Evolutionary conservation across 2,888 invertebrate genomes (phyloP).

Genomic region (Macrosoma leucophasiata): DNA sequence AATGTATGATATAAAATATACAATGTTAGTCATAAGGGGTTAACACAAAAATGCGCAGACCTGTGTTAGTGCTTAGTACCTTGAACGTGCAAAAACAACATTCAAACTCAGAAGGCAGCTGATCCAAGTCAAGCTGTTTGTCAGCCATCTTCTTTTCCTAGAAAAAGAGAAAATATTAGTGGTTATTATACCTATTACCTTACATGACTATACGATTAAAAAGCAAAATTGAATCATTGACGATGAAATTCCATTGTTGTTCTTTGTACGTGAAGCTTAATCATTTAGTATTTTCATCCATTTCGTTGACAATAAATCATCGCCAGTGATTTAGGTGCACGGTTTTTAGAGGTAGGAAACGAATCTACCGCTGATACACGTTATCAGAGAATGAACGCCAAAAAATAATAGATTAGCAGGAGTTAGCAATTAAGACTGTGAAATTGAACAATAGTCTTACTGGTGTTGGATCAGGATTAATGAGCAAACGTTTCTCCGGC

Average conservation of each 20-base stretch:
- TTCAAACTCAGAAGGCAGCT: conserved; percentile 96
- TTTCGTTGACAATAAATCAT: no score
- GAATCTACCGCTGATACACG: no score
- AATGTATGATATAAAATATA: conserved; percentile 22
- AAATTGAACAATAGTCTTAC: no score
- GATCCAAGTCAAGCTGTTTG: conserved; percentile 86
- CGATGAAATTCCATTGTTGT: no score
- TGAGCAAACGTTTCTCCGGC: conserved; percentile 72
- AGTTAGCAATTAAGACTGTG: conserved; percentile 1
- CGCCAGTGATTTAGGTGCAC: no score
- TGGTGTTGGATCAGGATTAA: conserved; percentile 70
- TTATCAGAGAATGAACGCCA: no score
- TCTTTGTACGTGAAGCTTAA: no score
- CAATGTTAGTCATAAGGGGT: conserved; percentile 11
- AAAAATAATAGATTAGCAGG: background rate
- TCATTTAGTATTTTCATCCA: no score
- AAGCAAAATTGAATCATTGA: no score
- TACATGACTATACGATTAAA: no score
- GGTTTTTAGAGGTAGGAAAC: no score
- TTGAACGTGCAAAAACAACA: conserved; percentile 98
- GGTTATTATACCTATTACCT: conserved; percentile 27
- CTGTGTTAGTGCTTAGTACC: conserved; percentile 78
- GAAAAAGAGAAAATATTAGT: conserved; percentile 67
- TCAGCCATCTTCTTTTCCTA: conserved; percentile 83
- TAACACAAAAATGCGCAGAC: conserved; percentile 13